Conservation (phyloP, 2,113 vertebrate species). For the Microcebus tavaratra region DNA sequence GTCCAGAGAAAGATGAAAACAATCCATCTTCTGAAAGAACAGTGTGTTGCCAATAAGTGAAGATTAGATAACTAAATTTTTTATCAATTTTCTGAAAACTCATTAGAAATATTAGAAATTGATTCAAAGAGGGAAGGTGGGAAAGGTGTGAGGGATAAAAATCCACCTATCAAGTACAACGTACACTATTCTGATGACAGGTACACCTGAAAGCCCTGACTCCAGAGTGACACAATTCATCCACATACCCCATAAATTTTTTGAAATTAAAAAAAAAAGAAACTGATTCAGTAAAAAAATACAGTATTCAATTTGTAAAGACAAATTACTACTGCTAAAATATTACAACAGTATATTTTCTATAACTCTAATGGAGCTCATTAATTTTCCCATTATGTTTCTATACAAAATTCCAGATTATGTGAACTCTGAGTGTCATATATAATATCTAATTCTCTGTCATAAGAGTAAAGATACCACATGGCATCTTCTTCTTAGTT, state of each 20-base stretch:
- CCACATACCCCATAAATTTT: too few species aligned
- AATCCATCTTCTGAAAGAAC: background rate
- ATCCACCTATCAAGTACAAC: too few species aligned
- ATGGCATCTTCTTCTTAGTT: background rate
- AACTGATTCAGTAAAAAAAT: background rate
- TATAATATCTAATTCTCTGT: background rate
- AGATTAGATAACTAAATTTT: background rate
- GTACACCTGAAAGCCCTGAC: too few species aligned
- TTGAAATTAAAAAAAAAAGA: background rate
- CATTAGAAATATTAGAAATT: background rate
- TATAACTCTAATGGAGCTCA: background rate
- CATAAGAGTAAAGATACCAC: background rate
- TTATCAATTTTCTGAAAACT: background rate
- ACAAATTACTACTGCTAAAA: background rate
- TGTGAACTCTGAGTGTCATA: background rate
- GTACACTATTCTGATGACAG: too few species aligned
- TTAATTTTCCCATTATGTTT: slow-evolving; percentile 4
- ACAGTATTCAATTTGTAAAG: background rate
- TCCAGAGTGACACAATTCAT: too few species aligned
- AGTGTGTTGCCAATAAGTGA: background rate
- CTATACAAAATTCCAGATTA: slow-evolving; percentile 16
- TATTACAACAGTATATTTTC: background rate
- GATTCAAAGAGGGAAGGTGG: background rate
- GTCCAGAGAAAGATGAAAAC: background rate
- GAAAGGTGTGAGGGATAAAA: too few species aligned